phyloP scores from a whole-genome alignment of 1,140 invertebrate genomes.

The Dufourea novaeangliae region DNA sequence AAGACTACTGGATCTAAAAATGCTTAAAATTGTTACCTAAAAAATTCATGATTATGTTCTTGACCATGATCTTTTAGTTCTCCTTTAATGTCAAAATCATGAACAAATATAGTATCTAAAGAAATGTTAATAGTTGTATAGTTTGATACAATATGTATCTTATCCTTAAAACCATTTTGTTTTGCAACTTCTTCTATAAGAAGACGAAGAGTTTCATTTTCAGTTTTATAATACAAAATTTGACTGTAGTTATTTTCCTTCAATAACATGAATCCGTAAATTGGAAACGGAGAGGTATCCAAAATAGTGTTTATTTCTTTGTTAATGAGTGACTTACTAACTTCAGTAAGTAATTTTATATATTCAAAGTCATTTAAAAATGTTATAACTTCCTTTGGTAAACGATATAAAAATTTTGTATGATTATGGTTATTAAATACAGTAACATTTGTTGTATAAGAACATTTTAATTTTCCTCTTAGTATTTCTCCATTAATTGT shows the following conservation, averaged over 20 bases:
- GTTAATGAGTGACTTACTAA: conserved; percentile 57
- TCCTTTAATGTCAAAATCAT: conserved; percentile 73
- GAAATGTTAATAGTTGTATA: conserved; percentile 56
- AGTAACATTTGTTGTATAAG: conserved; percentile 58
- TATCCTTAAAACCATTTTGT: conserved; percentile 56
- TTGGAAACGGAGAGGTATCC: conserved; percentile 76
- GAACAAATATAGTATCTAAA: conserved; percentile 66
- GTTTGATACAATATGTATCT: conserved; percentile 60
- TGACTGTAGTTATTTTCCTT: conserved; percentile 61
- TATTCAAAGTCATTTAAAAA: conserved; percentile 83
- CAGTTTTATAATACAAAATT: conserved; percentile 68
- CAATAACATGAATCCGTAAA: conserved; percentile 72
- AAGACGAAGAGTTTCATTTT: conserved; percentile 55
- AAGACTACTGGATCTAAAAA: conserved; percentile 25
- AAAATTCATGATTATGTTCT: conserved; percentile 63
- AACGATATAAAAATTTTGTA: conserved; percentile 66
- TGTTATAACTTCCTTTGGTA: conserved; percentile 78
- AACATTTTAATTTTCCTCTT: conserved; percentile 78
- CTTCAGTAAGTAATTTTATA: conserved; percentile 64
- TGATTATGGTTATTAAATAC: conserved; percentile 16
- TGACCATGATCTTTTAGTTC: conserved; percentile 70
- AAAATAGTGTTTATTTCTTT: conserved; percentile 67
- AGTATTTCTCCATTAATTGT: conserved; percentile 70
- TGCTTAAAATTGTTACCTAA: conserved; percentile 52
- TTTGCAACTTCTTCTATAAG: conserved; percentile 66